Evolutionary conservation across 2,797 vertebrate species (phyloP), one percentile per base, ranked within the genome.

Genomic region (Poecilia wingei): DNA sequence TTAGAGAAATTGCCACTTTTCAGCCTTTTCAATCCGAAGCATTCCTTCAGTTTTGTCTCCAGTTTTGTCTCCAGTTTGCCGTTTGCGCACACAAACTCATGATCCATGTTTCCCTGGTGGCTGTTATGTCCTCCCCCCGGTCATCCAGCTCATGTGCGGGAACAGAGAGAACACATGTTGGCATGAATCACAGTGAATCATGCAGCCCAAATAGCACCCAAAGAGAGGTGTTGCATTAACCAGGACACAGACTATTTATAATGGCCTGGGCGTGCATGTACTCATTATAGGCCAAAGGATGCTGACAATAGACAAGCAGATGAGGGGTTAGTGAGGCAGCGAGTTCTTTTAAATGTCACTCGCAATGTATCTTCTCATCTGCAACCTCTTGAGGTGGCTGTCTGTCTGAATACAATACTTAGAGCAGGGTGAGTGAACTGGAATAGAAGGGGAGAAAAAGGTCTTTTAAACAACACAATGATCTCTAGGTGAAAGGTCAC

Each of bases 181-280:
- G 87, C 91, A 89, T 94, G 94, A 94, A 94, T 95, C 93, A 94
- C 85, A 73, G 82, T 94, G 93, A 95, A 92, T 95, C 94, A 95
- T 51, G 75, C 85, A 86, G 89, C 84, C 90, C 85, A 94, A 94
- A 94, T 93, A 94, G 91, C 91, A 87, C 84, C 88, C 90, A 83
- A 88, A 87, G 89, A 93, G 91, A 95, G 92, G 93, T 94, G 93
- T 93, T 93, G 91, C 91, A 89, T 94, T 95, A 94, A 93, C 86
- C 92, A 88, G 93, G 93, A 93, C 92, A 85, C 68, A 13, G 79
- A 84, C 93, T 95, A 95, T 95, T 95, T 94, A 93, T 95, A 94
- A 90, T 90, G 88, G 88, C 89, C 89, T 83, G 90, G 86, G 91
- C 76, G 86, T 92, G 87, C 87, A 89, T 89, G 57, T 77, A 85